Evolutionary conservation across 1,140 invertebrate species (phyloP).

Genomic region (Drosophila mojavensis): DNA sequence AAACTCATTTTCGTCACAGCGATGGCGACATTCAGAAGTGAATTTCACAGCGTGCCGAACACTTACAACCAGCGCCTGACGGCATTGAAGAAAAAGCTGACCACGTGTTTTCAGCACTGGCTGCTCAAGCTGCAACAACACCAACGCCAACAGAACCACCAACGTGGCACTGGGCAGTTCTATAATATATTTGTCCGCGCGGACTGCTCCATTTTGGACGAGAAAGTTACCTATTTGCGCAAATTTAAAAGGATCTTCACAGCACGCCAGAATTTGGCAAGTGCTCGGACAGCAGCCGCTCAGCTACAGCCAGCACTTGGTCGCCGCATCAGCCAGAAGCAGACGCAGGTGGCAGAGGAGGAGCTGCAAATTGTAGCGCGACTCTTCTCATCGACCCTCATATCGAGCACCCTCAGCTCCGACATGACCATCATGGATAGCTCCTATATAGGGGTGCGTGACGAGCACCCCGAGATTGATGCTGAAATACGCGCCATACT

Average conservation of each 20-base stretch:
- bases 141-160: slow-evolving; percentile 18
- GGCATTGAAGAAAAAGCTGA: slow-evolving; percentile 63
- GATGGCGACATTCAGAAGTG: slow-evolving; percentile 75
- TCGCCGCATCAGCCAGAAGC: slow-evolving; percentile 2
- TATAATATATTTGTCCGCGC: slow-evolving; percentile 48
- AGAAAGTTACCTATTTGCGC: slow-evolving; percentile 43
- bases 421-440: slow-evolving; percentile 72
- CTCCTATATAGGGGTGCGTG: slow-evolving; percentile 61
- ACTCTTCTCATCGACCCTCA: slow-evolving; percentile 67
- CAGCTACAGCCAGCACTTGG: slow-evolving; percentile 8
- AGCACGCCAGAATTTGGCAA: slow-evolving; percentile 16
- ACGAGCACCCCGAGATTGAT: slow-evolving; percentile 76
- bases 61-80: slow-evolving; percentile 54
- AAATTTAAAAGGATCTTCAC: slow-evolving; percentile 56
- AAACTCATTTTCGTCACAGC: slow-evolving; percentile 61
- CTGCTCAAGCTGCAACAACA: slow-evolving; percentile 32
- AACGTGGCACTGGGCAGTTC: slow-evolving; percentile 38
- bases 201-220: slow-evolving; percentile 41
- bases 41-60: slow-evolving; percentile 75
- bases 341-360: slow-evolving; percentile 22
- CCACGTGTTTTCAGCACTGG: slow-evolving; percentile 77
- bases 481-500: slow-evolving; percentile 74
- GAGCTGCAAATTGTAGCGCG: slow-evolving; percentile 62
- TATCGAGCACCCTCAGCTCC: slow-evolving; percentile 39
- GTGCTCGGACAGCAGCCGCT: slow-evolving; percentile 9